phyloP scores from a whole-genome alignment of 2,113 vertebrate genomes.

The Leucopsar rothschildi region DNA sequence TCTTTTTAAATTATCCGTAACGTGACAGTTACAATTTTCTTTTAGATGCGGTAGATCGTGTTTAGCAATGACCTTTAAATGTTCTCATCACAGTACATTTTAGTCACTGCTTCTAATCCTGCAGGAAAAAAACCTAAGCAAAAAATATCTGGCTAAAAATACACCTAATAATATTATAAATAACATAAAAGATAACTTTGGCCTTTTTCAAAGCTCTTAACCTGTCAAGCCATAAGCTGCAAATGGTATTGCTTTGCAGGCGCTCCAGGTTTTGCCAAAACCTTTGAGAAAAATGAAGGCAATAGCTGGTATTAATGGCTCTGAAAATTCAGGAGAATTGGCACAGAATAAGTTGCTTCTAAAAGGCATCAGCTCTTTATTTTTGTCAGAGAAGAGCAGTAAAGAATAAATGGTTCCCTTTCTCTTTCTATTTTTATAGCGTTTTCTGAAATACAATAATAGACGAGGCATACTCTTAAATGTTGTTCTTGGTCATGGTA shows the following conservation, averaged over 20 bases:
- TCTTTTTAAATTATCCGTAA: neutral
- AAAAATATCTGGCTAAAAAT: slow-evolving; percentile 25
- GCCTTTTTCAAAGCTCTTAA: neutral
- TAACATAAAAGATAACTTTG: neutral
- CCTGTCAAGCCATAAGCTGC: neutral
- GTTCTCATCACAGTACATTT: neutral
- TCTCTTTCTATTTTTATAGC: neutral
- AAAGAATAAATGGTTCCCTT: neutral
- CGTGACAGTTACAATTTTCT: neutral
- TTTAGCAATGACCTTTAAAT: slow-evolving; percentile 42
- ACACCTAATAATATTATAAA: neutral
- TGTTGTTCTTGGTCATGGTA: neutral
- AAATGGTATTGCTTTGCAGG: neutral
- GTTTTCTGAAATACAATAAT: neutral
- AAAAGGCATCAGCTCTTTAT: neutral
- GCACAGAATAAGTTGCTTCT: neutral
- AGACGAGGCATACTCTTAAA: neutral
- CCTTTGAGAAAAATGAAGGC: neutral
- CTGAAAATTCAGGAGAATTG: neutral
- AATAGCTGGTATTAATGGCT: neutral
- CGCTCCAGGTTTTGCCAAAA: neutral
- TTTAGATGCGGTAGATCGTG: neutral
- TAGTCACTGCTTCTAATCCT: neutral
- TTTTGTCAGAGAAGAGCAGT: neutral
- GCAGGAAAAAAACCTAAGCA: neutral